Conservation (phyloP, 2,113 vertebrate genomes). For the Gopherus evgoodei region DNA sequence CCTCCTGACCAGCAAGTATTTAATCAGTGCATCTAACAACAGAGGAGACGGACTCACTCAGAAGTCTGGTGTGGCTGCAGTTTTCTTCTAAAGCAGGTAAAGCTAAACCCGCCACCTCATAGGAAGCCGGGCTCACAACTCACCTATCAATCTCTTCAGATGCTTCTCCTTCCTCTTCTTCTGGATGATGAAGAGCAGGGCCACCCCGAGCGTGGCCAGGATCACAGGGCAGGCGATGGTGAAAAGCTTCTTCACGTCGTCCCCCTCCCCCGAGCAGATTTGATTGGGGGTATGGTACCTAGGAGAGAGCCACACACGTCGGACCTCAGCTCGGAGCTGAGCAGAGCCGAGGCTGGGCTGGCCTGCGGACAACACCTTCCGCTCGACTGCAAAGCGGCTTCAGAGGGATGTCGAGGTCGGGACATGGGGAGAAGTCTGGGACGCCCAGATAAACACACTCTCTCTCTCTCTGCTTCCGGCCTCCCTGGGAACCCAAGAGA, state of each 20-base stretch:
- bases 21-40: not conserved
- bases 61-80: not conserved
- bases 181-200: slow-evolving; percentile 93
- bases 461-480: not conserved
- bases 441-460: not conserved
- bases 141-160: slow-evolving; percentile 95
- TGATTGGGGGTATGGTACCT: slow-evolving; percentile 98
- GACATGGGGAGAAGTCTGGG: not conserved
- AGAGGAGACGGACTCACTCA: no score
- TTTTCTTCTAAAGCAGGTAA: not conserved
- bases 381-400: not conserved
- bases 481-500: not conserved
- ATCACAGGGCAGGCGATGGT: slow-evolving; percentile 96
- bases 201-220: slow-evolving; percentile 92
- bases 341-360: not conserved
- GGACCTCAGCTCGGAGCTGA: no score
- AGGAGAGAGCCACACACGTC: not conserved
- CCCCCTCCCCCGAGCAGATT: slow-evolving; percentile 93
- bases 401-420: not conserved
- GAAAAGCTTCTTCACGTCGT: slow-evolving; percentile 97
- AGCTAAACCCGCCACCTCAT: not conserved
- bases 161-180: slow-evolving; percentile 98
- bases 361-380: not conserved
- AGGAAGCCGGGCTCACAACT: not conserved
- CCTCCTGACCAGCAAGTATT: not conserved